These are phyloP conservation scores for Phasianus colchicus DNA, from an alignment of 2,113 vertebrate genomes.

Conservation along the genomic window DNA sequence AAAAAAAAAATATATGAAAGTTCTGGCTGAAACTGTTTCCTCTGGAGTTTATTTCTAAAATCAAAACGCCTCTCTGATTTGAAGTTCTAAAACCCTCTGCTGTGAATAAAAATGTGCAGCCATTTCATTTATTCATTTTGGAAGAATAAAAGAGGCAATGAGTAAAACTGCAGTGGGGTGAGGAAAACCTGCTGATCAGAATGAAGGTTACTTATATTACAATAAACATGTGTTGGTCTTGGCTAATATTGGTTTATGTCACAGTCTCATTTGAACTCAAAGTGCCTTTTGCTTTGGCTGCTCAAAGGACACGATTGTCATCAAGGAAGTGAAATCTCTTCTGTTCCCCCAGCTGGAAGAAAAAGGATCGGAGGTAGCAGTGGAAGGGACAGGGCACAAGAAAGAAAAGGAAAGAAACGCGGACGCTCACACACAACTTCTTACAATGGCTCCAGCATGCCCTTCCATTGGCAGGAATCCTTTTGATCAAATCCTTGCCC, in stretches of 20 bases:
- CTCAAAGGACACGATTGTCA: conserved; percentile 70
- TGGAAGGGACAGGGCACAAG: conserved; percentile 75
- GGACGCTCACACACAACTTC: conserved; percentile 54
- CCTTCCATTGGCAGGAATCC: conserved; percentile 72
- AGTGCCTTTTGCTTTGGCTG: conserved; percentile 64
- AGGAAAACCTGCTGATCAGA: conserved; percentile 66
- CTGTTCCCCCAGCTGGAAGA: conserved; percentile 67
- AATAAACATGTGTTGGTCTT: conserved; percentile 76
- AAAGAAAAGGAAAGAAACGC: conserved; percentile 69
- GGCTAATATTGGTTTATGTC: conserved; percentile 64
- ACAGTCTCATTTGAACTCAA: conserved; percentile 67
- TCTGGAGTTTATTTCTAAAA: conserved; percentile 83
- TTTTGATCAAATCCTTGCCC: conserved; percentile 76
- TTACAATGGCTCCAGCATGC: conserved; percentile 71
- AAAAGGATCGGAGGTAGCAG: conserved; percentile 67
- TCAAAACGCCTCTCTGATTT: conserved; percentile 84
- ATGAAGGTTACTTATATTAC: conserved; percentile 62
- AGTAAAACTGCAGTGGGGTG: conserved; percentile 65
- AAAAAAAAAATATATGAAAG: conserved; percentile 62
- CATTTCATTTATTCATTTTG: conserved; percentile 79
- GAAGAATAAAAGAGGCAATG: conserved; percentile 73
- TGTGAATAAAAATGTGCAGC: conserved; percentile 76
- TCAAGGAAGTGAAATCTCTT: conserved; percentile 73
- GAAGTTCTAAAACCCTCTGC: conserved; percentile 80
- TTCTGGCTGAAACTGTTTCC: conserved; percentile 80